Evolutionary conservation across 2,797 vertebrate genomes (phyloP).

Genomic region (Lagodon rhomboides): DNA sequence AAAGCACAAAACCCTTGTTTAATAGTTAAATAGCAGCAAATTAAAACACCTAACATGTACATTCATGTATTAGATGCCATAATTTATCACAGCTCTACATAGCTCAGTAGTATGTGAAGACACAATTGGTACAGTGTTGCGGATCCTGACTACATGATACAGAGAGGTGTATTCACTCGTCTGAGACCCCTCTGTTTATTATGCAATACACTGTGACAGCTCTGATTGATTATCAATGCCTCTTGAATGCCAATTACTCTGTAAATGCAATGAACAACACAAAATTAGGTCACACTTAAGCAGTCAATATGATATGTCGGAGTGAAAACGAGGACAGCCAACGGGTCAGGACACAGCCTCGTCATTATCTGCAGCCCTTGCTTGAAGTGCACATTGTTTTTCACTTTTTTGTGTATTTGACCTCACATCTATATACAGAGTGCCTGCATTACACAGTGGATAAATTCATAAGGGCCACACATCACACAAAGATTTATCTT

Average conservation of each 20-base stretch:
- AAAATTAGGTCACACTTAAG: not conserved
- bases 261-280: not conserved
- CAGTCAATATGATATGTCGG: too few relatives aligned
- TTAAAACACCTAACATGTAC: not conserved
- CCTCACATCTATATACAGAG: too few relatives aligned
- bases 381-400: too few relatives aligned
- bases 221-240: conserved; percentile 11
- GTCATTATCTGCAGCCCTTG: too few relatives aligned
- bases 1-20: not conserved
- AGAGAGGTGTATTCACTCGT: not conserved
- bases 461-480: not conserved
- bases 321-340: too few relatives aligned
- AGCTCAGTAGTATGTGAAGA: not conserved
- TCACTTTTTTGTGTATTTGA: too few relatives aligned
- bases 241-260: not conserved
- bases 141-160: not conserved
- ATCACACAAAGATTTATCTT: not conserved
- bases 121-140: too few relatives aligned
- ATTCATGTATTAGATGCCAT: not conserved
- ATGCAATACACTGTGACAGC: not conserved
- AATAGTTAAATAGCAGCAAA: not conserved
- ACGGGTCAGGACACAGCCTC: too few relatives aligned
- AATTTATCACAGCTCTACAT: not conserved
- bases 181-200: not conserved
- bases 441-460: too few relatives aligned